These are phyloP conservation scores for Heterotilapia buettikoferi DNA, from an alignment of 2,113 vertebrate species.

Conservation along the genomic window DNA sequence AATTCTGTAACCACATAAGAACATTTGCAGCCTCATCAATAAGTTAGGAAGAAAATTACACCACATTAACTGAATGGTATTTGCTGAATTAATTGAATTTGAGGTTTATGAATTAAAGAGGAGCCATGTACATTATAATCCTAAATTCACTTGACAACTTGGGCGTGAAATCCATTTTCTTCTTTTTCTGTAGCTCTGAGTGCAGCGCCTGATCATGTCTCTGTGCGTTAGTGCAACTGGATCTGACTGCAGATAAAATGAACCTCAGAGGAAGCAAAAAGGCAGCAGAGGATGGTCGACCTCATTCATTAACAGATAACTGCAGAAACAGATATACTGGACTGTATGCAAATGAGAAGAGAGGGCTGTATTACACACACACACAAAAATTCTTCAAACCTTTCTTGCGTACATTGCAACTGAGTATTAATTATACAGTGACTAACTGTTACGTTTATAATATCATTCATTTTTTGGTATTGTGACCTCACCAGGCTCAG, in stretches of 20 bases:
- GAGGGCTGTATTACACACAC: not conserved
- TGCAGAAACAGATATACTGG: not conserved
- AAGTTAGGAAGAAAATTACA: not conserved
- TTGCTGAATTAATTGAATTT: slow-evolving; percentile 56
- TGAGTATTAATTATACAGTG: not conserved
- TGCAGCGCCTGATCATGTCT: slow-evolving; percentile 1
- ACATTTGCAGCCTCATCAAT: not conserved
- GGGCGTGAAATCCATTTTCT: slow-evolving; percentile 52
- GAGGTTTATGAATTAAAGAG: slow-evolving; percentile 51
- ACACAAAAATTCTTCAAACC: not conserved
- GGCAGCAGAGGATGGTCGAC: not conserved
- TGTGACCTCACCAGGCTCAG: not conserved
- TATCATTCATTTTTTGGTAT: not conserved
- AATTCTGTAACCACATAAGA: not conserved
- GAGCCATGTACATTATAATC: slow-evolving; percentile 48
- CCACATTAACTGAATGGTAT: slow-evolving; percentile 14
- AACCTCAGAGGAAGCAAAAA: not conserved
- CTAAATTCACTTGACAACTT: slow-evolving; percentile 37
- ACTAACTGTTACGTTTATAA: not conserved
- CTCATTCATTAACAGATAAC: not conserved
- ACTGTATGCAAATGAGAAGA: not conserved
- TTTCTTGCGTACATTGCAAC: not conserved
- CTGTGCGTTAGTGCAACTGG: not conserved
- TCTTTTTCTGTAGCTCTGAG: slow-evolving; percentile 10
- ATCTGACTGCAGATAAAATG: slow-evolving; percentile 34